phyloP scores from a whole-genome alignment of 2,797 vertebrate species.

The Ammospiza maritima region DNA sequence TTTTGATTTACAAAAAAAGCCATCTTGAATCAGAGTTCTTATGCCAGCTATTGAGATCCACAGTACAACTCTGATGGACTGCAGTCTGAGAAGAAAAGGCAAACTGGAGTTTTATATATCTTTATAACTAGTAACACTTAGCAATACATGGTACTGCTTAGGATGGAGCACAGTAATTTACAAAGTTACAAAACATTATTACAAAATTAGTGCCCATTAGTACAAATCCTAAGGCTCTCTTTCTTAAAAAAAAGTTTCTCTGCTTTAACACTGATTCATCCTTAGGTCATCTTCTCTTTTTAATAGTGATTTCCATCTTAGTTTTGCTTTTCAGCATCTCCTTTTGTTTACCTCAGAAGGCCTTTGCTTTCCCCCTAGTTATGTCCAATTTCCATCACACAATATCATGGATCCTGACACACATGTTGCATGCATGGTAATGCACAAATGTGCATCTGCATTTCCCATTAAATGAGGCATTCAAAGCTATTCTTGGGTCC shows the following conservation, averaged over 20 bases:
- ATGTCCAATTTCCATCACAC: not conserved
- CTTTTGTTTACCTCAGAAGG: not conserved
- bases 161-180: not conserved
- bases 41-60: conserved; percentile 15
- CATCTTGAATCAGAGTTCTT: not conserved
- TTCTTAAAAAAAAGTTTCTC: not conserved
- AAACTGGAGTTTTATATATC: not conserved
- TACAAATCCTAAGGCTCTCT: not conserved
- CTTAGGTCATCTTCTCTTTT: not conserved
- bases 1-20: conserved; percentile 48
- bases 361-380: not conserved
- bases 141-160: not conserved
- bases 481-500: not conserved
- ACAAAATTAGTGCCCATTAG: not conserved
- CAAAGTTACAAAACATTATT: not conserved
- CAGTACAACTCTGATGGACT: not conserved
- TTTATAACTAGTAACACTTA: not conserved
- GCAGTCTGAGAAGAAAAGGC: conserved; percentile 7
- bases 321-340: not conserved
- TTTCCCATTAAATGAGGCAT: not conserved
- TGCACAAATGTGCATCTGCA: not conserved
- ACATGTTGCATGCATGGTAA: rapidly evolving
- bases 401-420: not conserved
- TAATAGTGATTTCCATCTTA: not conserved
- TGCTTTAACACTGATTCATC: not conserved